Percentiles rank a stretch among this genome's conserved stretches.
Conservation (phyloP, 35 echinoderm and acorn worm species). For the Apostichopus japonicus region DNA sequence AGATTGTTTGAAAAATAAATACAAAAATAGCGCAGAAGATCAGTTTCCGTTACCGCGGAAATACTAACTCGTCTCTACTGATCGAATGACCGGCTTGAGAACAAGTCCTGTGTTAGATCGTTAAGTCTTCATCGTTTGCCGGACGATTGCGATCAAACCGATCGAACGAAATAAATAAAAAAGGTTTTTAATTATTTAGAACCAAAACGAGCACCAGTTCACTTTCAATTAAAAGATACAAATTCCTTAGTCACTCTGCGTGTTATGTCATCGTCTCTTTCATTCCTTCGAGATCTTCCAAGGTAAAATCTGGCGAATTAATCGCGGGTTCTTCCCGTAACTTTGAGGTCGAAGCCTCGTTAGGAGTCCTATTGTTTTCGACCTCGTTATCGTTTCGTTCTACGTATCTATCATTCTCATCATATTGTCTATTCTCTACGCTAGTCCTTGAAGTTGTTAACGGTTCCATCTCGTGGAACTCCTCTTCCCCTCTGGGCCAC, state of each 20-base stretch:
- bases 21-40: too few relatives aligned
- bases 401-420: neutral
- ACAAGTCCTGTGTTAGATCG: too few relatives aligned
- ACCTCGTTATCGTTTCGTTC: neutral
- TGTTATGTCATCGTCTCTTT: constrained; percentile 9
- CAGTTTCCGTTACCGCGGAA: too few relatives aligned
- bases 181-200: neutral
- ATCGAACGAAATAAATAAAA: neutral
- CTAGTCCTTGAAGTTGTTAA: neutral
- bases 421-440: neutral
- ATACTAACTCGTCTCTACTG: too few relatives aligned
- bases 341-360: neutral
- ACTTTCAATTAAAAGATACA: constrained; percentile 15
- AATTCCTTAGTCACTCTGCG: neutral
- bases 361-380: neutral
- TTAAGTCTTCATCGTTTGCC: too few relatives aligned
- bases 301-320: neutral
- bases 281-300: neutral
- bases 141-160: too few relatives aligned
- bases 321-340: neutral
- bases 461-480: constrained; percentile 5
- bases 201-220: neutral
- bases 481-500: neutral
- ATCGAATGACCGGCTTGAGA: too few relatives aligned
- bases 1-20: too few relatives aligned